Base-by-base conservation (phyloP, 2,888 invertebrate genomes). In the Lithosia quadra region DNA sequence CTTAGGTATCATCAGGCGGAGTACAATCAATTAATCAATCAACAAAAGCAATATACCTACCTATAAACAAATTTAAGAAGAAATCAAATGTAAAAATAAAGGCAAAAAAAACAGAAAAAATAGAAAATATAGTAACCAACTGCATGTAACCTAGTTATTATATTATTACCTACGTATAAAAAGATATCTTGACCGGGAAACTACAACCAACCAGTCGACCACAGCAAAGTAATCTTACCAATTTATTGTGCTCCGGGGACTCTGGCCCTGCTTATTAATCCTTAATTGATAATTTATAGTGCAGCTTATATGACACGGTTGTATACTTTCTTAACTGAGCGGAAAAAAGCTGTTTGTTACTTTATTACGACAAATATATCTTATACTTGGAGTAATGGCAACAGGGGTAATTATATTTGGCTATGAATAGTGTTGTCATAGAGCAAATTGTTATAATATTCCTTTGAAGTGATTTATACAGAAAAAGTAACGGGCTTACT, bases 211-310 rank as follows among this genome's bases (percentile, higher is more conserved):
- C 56, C 57, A 24, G 34, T 39, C 39, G 49, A 63, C 18, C 65
- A 24, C 43, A 28, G 63, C 73, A 75, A 76, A 70, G 80, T 84
- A 85, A 86, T 82, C 79, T 86, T 79, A 78, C 77, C 64, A 78
- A 86, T 84, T 82, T 81, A 80, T 81, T 77, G 71, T 65, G 64
- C 75, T 67, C 75, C 2, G 7, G 73, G 78, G 83, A 76, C 67
- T 66, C 55, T 60, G 68, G 75, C 79, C 73, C 74, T 68, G 75
- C 73, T 82, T 75, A 82, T 83, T 80, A 76, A 79, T 78, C 80
- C 74, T 71, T 79, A 77, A 76, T 78, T 83, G 81, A 75, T 83
- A 83, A 87, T 84, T 85, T 87, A 87, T 80, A 67, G 76, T 71
- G 39, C 65, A 53, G 21, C 43, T 22, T 61, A 63, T 77, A 58